phyloP scores from a whole-genome alignment of 2,113 vertebrate species.

The Nibea albiflora region DNA sequence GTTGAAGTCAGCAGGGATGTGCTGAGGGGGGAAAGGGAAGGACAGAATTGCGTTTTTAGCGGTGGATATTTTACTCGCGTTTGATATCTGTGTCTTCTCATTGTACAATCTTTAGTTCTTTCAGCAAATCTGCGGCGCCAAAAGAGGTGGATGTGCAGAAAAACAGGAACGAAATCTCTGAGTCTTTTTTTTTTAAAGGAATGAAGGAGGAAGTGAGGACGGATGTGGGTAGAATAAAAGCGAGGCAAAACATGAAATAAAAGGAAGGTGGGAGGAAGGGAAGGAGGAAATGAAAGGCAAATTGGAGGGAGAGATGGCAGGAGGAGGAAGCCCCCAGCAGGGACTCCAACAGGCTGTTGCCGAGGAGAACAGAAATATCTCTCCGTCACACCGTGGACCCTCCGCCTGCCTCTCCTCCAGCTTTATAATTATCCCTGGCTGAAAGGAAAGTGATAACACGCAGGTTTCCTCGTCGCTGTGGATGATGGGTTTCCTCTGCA shows the following conservation, averaged over 20 bases:
- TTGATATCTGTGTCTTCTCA: neutral
- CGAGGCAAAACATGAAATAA: slow-evolving; percentile 9
- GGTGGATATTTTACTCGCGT: neutral
- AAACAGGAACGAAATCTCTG: neutral
- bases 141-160: neutral
- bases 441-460: slow-evolving; percentile 26
- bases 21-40: neutral
- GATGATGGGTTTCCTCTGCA: neutral
- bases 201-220: neutral
- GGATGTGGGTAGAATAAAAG: slow-evolving; percentile 21
- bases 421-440: slow-evolving; percentile 44
- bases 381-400: slow-evolving; percentile 27
- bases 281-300: slow-evolving; percentile 19
- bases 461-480: slow-evolving; percentile 1
- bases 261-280: slow-evolving; percentile 32
- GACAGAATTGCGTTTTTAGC: neutral
- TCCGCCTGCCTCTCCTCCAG: slow-evolving; percentile 48
- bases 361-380: slow-evolving; percentile 51
- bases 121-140: neutral
- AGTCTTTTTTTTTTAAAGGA: neutral
- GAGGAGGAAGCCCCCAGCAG: slow-evolving; percentile 39
- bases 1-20: slow-evolving; percentile 3
- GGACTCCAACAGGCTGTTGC: slow-evolving; percentile 42
- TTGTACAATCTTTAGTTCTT: neutral
- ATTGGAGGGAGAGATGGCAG: slow-evolving; percentile 9